Conservation (phyloP, 2,113 vertebrate species). For the Leucosticte australis region DNA sequence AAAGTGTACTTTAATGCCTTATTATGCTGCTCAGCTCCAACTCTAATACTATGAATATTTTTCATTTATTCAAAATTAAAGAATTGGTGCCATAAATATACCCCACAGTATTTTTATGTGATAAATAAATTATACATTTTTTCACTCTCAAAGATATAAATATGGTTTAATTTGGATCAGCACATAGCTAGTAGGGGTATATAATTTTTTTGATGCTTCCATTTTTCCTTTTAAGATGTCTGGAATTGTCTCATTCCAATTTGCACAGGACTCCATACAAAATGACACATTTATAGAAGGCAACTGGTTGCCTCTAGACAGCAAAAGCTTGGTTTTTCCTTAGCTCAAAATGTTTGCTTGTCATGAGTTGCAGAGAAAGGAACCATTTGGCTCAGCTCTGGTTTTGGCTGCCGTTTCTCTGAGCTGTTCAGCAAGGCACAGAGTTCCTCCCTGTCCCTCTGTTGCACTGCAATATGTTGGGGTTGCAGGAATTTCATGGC, state of each 20-base stretch:
- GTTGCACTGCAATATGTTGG: neutral
- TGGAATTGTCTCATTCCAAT: neutral
- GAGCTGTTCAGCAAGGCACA: neutral
- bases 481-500: neutral
- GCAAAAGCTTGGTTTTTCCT: neutral
- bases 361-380: neutral
- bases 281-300: neutral
- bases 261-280: neutral
- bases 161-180: neutral
- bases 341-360: neutral
- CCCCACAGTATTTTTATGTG: neutral
- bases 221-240: neutral
- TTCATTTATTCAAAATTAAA: constrained; percentile 1
- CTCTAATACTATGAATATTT: neutral
- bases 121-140: neutral
- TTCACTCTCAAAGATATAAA: neutral
- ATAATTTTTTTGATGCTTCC: neutral
- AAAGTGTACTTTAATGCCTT: constrained; percentile 5
- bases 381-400: neutral
- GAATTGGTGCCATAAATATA: neutral
- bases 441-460: neutral
- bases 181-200: neutral
- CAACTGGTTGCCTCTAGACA: neutral
- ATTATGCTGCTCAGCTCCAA: constrained; percentile 2
- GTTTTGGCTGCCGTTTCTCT: accelerated